Evolutionary conservation across 2,113 vertebrate species (phyloP).

Genomic region (Rhinichthys klamathensis): DNA sequence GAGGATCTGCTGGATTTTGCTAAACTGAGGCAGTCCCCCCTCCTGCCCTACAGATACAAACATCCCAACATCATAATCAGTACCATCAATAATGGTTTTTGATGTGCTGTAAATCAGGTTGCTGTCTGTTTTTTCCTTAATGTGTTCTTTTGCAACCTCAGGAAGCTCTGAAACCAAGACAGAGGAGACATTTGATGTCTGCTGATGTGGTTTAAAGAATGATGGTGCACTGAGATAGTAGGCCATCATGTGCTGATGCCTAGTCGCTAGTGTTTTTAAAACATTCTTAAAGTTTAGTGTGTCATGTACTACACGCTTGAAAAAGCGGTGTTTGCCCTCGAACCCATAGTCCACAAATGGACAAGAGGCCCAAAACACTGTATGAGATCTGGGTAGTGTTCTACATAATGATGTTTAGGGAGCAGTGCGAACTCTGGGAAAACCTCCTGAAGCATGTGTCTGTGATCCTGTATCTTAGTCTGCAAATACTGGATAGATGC

Average conservation of each 20-base stretch:
- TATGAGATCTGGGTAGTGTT: neutral
- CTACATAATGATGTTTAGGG: neutral
- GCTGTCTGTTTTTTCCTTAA: neutral
- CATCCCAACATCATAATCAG: neutral
- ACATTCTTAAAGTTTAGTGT: neutral
- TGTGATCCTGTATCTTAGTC: neutral
- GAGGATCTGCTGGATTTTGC: neutral
- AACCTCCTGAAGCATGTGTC: neutral
- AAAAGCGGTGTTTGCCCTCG: neutral
- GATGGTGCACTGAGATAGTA: too few relatives aligned
- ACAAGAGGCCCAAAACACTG: neutral
- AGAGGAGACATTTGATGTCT: too few relatives aligned
- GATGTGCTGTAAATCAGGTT: neutral
- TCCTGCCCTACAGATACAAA: neutral
- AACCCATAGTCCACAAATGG: neutral
- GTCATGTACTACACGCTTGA: constrained; percentile 5
- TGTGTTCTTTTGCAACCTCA: too few relatives aligned
- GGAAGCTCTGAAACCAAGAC: too few relatives aligned
- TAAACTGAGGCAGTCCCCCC: neutral
- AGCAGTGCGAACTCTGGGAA: neutral
- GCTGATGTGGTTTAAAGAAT: too few relatives aligned
- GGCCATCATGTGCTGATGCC: too few relatives aligned
- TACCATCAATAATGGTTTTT: neutral
- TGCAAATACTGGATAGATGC: neutral
- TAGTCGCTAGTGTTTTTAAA: neutral